Evolutionary conservation across 2,113 vertebrate genomes (phyloP).

Genomic region (Rana temporaria): DNA sequence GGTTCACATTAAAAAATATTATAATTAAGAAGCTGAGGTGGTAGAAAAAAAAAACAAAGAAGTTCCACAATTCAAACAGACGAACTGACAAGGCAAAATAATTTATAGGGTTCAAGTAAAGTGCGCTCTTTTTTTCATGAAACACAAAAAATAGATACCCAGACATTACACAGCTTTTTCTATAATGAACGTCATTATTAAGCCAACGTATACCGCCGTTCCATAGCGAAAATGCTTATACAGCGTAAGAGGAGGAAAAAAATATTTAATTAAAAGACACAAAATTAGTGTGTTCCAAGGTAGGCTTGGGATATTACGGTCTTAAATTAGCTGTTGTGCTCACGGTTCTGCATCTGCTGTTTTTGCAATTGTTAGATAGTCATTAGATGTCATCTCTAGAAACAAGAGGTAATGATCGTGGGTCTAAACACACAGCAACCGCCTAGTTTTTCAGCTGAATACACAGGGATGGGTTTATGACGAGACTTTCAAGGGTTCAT

Average conservation of each 20-base stretch:
- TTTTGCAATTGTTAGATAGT: background rate
- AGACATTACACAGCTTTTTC: background rate
- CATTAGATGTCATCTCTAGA: conserved; percentile 11
- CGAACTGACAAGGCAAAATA: conserved; percentile 46
- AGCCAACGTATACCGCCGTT: background rate
- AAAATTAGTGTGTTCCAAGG: background rate
- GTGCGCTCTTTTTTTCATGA: conserved; percentile 11
- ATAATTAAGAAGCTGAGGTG: conserved; percentile 50
- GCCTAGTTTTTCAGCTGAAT: background rate
- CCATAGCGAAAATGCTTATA: background rate
- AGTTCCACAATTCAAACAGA: conserved; percentile 18
- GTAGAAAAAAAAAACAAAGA: background rate
- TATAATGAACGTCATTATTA: background rate
- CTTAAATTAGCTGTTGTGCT: background rate
- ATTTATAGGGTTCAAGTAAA: conserved; percentile 54
- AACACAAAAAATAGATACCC: background rate
- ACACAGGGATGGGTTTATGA: background rate
- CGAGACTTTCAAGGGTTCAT: background rate
- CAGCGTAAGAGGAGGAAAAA: background rate
- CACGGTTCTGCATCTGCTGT: background rate
- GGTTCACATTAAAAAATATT: conserved; percentile 24
- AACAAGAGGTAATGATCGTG: background rate
- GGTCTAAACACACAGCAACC: background rate
- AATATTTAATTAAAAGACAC: background rate
- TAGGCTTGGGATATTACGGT: background rate